phyloP scores from a whole-genome alignment of 2,113 vertebrate species.

The Lipophrys pholis region DNA sequence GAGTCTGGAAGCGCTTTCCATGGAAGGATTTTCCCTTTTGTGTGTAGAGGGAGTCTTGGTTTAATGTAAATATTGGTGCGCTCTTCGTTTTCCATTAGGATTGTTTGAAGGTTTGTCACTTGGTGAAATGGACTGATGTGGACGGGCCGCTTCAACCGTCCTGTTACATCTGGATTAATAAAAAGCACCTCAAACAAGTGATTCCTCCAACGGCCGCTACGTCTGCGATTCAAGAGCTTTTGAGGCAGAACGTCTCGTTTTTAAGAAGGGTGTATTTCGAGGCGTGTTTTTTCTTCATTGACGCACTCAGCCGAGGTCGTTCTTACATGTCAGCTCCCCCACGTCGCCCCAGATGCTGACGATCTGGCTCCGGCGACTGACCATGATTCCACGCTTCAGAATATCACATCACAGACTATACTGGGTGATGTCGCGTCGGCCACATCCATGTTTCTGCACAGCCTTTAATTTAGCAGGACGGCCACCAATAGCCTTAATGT shows the following conservation, averaged over 20 bases:
- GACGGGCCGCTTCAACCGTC: slow-evolving; percentile 12
- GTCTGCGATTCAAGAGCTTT: slow-evolving; percentile 43
- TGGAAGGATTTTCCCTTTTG: slow-evolving; percentile 45
- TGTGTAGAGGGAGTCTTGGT: slow-evolving; percentile 6
- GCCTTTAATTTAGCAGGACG: slow-evolving; percentile 63
- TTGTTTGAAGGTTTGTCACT: neutral
- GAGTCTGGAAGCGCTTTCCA: slow-evolving; percentile 30
- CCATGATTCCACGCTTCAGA: slow-evolving; percentile 52
- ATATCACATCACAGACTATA: slow-evolving; percentile 22
- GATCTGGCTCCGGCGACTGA: slow-evolving; percentile 51
- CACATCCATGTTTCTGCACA: slow-evolving; percentile 25
- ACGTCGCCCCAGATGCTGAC: slow-evolving; percentile 41
- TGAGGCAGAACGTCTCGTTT: slow-evolving; percentile 52
- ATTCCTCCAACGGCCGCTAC: slow-evolving; percentile 21
- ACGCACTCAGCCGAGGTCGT: slow-evolving; percentile 20
- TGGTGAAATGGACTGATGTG: neutral
- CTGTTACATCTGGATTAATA: slow-evolving; percentile 22
- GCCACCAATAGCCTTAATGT: slow-evolving; percentile 34
- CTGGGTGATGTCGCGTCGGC: slow-evolving; percentile 52
- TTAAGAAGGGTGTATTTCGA: slow-evolving; percentile 49
- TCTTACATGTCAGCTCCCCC: slow-evolving; percentile 38
- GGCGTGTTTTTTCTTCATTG: slow-evolving; percentile 45
- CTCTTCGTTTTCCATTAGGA: neutral
- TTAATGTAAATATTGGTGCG: slow-evolving; percentile 1
- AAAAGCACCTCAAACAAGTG: neutral